phyloP scores from a whole-genome alignment of 2,888 invertebrate genomes.

The Catocala fraxini region DNA sequence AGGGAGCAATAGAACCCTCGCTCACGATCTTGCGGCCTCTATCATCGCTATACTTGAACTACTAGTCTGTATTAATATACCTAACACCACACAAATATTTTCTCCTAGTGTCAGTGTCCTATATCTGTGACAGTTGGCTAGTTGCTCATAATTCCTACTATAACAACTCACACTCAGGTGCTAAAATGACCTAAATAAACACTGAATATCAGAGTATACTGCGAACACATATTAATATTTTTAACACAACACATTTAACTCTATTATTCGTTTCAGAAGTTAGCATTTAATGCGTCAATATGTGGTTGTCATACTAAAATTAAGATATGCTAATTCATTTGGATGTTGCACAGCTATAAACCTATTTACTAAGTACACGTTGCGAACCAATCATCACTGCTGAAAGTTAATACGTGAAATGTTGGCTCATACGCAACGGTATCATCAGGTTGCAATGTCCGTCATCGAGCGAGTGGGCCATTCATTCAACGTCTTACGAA shows the following conservation, averaged over 20 bases:
- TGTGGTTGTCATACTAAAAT: slow-evolving; percentile 1
- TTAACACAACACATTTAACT: neutral
- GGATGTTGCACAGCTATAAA: slow-evolving; percentile 3
- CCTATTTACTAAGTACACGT: slow-evolving; percentile 5
- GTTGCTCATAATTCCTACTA: slow-evolving; percentile 6
- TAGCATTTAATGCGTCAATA: neutral
- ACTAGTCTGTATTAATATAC: slow-evolving; percentile 2
- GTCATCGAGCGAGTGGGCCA: slow-evolving; percentile 54
- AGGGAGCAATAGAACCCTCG: no score
- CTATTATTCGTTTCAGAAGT: slow-evolving; percentile 1
- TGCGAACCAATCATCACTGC: slow-evolving; percentile 18
- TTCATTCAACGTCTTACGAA: slow-evolving; percentile 77
- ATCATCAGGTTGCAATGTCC: slow-evolving; percentile 40
- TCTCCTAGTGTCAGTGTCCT: slow-evolving; percentile 13
- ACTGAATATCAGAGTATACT: neutral
- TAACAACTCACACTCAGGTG: slow-evolving; percentile 4
- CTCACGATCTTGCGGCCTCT: no score
- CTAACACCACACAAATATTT: slow-evolving; percentile 4
- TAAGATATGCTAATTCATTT: slow-evolving; percentile 5
- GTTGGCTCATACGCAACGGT: slow-evolving; percentile 35
- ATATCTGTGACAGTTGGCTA: slow-evolving; percentile 16
- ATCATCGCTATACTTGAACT: no score
- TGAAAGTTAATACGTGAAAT: slow-evolving; percentile 24
- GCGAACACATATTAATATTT: no score
- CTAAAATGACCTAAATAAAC: slow-evolving; percentile 8